phyloP scores from a whole-genome alignment of 2,113 vertebrate genomes.

The Peromyscus maniculatus region DNA sequence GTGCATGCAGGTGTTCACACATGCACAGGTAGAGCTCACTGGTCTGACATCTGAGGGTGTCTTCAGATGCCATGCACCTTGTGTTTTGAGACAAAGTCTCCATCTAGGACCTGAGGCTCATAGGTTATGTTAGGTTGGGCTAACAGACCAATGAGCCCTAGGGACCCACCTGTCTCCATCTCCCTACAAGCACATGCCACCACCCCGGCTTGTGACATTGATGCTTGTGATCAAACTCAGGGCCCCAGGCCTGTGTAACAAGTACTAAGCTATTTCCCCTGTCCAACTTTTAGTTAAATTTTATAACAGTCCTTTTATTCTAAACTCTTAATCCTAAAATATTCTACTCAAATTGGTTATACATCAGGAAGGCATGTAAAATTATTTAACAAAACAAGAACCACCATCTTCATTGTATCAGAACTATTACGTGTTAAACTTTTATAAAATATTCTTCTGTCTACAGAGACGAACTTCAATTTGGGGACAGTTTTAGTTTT shows the following conservation, averaged over 20 bases:
- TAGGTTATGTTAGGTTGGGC: background rate
- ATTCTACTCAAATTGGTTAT: constrained; percentile 1
- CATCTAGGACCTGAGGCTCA: background rate
- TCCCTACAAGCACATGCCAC: background rate
- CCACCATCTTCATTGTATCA: background rate
- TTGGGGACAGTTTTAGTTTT: background rate
- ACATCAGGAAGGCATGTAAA: background rate
- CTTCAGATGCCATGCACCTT: background rate
- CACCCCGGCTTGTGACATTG: background rate
- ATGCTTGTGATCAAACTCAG: background rate
- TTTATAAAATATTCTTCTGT: background rate
- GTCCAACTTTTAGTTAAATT: background rate
- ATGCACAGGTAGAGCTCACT: background rate
- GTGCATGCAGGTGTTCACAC: background rate
- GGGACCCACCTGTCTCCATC: background rate
- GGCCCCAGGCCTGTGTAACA: background rate
- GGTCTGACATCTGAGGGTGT: background rate
- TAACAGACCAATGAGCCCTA: background rate
- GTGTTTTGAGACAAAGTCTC: background rate
- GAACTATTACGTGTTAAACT: background rate
- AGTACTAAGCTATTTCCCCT: background rate
- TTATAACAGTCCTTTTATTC: constrained; percentile 37
- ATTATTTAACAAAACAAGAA: constrained; percentile 5
- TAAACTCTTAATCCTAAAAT: constrained; percentile 34
- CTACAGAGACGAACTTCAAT: constrained; percentile 10